These are phyloP conservation scores for Heliothis peltigera DNA, from an alignment of 2,888 invertebrate genomes.

Conservation along the genomic window DNA sequence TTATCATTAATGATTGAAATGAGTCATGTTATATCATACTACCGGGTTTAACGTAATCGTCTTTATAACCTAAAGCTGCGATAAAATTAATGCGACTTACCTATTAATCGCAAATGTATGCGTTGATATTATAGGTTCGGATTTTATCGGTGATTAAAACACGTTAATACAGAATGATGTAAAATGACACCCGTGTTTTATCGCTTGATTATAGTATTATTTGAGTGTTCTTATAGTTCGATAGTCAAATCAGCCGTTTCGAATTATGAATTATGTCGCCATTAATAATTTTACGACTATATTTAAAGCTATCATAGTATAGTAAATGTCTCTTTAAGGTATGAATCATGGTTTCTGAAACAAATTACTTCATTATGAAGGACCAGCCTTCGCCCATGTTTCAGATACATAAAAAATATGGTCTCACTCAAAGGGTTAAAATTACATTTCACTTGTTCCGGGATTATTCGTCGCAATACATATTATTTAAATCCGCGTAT, in stretches of 20 bases:
- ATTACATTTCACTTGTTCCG: slow-evolving; percentile 3
- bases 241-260: background rate
- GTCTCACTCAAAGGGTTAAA: slow-evolving; percentile 14
- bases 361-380: slow-evolving; percentile 27
- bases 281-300: background rate
- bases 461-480: slow-evolving; percentile 38
- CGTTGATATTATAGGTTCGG: slow-evolving; percentile 1
- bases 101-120: slow-evolving; percentile 7
- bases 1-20: slow-evolving; percentile 12
- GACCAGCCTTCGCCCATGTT: slow-evolving; percentile 35
- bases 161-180: slow-evolving; percentile 2
- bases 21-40: slow-evolving; percentile 12
- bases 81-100: slow-evolving; percentile 24
- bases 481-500: slow-evolving; percentile 30
- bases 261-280: no score
- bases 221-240: background rate
- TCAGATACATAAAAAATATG: slow-evolving; percentile 4
- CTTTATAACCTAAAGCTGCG: slow-evolving; percentile 23
- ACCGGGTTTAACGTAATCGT: slow-evolving; percentile 17
- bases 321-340: slow-evolving; percentile 12
- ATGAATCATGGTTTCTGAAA: slow-evolving; percentile 68
- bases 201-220: background rate
- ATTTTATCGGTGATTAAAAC: slow-evolving; percentile 17
- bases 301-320: slow-evolving; percentile 8
- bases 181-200: background rate